Evolutionary conservation across 2,797 vertebrate species (phyloP), one percentile per base, ranked within the genome.

Genomic region (Staurois parvus): DNA sequence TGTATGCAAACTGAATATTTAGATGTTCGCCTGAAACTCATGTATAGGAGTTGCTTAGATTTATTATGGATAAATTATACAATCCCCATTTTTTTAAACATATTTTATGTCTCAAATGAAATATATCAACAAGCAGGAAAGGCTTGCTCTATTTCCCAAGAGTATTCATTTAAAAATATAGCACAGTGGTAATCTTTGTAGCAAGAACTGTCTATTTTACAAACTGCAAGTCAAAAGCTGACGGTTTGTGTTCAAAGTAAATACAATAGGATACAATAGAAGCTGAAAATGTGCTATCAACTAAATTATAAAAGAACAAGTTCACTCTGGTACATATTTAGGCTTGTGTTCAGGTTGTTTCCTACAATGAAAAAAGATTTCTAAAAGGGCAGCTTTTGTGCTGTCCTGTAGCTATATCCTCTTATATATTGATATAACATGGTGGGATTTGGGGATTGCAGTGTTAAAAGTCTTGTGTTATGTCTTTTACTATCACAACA

Each of bases 401-500:
- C 68, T 67, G 19, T 70, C 26, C 74, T 24, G 10, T 13, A 52
- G 24, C n/a, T 37, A 68, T 34, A 67, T 67, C 34, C 26, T 84
- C 3, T 77, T 70, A 66, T 82, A 28, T 45, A 3, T 2, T 37
- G 29, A 48, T 30, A 84, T 59, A 72, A 34, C 72, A 45, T 75
- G 9, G 37, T 75, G n/a, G 10, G 3, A 42, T 56, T 42, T 84
- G 67, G 66, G 45, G 26, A 72, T 72, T 29, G 62, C 26, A 72
- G 79, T 77, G 85, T 86, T 86, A 77, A 86, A 76, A 82, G 70
- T 52, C 64, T 77, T 64, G 28, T 66, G 28, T 67, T 70, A 9
- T 76, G 76, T 64, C 77, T 81, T 86, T 72, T 76, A 82, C 85
- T 72, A 82, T 82, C 79, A 86, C 79, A 82, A 81, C 85, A 86